A percentile compares a stretch with the other conserved stretches of the same genome.
These are phyloP conservation scores for Cathartes aura DNA, from an alignment of 2,113 vertebrate genomes.

Conservation along the genomic window DNA sequence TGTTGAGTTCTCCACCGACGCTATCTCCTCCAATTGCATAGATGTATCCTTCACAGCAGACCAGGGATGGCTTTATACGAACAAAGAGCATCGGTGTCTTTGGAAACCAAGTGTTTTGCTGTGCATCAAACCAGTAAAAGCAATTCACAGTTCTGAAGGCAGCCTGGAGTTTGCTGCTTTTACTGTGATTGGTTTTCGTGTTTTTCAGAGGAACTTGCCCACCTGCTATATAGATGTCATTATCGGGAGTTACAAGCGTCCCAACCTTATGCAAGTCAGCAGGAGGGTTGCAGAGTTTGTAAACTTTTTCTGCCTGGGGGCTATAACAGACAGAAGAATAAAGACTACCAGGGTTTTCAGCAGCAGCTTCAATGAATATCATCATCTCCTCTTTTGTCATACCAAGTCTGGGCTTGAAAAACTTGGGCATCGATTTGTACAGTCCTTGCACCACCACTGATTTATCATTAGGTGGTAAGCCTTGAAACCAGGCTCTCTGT, in stretches of 20 bases:
- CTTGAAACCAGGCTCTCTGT: conserved; percentile 98
- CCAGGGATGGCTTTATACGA: conserved; percentile 91
- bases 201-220: conserved; percentile 93
- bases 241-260: conserved; percentile 93
- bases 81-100: conserved; percentile 95
- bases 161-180: conserved; percentile 88
- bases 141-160: conserved; percentile 92
- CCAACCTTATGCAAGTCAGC: conserved; percentile 95
- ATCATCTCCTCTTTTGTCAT: conserved; percentile 99
- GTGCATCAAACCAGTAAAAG: conserved; percentile 98
- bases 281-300: conserved; percentile 93
- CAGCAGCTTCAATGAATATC: conserved; percentile 94
- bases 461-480: conserved; percentile 96
- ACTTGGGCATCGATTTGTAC: conserved; percentile 99
- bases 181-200: conserved; percentile 86
- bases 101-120: conserved; percentile 96
- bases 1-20: conserved; percentile 90
- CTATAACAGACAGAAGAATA: conserved; percentile 95
- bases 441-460: conserved; percentile 98
- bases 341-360: conserved; percentile 82
- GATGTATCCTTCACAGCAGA: conserved; percentile 94
- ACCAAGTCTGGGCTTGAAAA: conserved; percentile 96
- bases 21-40: conserved; percentile 95
- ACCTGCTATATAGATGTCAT: conserved; percentile 96
- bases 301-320: conserved; percentile 96